phyloP scores from a whole-genome alignment of 2,113 vertebrate genomes.

The Apeltes quadracus region DNA sequence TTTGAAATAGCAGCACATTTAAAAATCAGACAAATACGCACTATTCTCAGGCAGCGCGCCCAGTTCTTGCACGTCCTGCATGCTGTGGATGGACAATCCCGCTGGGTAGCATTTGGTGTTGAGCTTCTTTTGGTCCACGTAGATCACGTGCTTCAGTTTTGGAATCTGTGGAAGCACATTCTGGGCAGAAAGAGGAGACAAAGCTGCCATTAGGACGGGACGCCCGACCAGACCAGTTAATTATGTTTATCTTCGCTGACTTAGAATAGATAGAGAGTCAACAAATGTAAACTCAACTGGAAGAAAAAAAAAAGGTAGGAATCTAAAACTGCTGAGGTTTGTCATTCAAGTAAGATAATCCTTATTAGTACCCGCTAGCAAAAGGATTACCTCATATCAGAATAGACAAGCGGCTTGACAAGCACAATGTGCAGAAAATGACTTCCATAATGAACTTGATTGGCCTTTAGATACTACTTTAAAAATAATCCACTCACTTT shows the following conservation, averaged over 20 bases:
- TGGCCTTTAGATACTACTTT: too few species aligned
- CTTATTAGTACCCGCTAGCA: too few species aligned
- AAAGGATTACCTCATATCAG: not conserved
- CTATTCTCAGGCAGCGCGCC: slow-evolving; percentile 90
- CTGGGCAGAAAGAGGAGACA: slow-evolving; percentile 72
- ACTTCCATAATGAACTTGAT: too few species aligned
- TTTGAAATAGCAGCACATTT: slow-evolving; percentile 5
- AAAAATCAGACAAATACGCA: slow-evolving; percentile 74
- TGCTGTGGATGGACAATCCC: slow-evolving; percentile 86
- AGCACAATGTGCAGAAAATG: not conserved
- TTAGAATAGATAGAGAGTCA: not conserved
- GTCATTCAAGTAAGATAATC: not conserved
- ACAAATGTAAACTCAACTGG: not conserved
- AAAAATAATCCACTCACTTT: slow-evolving; percentile 82
- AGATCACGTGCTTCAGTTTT: slow-evolving; percentile 91
- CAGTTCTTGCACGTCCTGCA: slow-evolving; percentile 88
- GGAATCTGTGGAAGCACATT: slow-evolving; percentile 81
- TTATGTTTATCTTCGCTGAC: not conserved
- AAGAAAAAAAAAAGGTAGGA: not conserved
- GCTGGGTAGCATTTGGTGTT: slow-evolving; percentile 86
- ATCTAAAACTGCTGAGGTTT: not conserved
- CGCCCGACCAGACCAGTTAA: not conserved
- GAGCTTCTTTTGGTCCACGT: slow-evolving; percentile 87
- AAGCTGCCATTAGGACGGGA: slow-evolving; percentile 13
- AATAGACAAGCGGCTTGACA: not conserved